A percentile compares a stretch with the other conserved stretches of the same genome.
Evolutionary conservation across 2,113 vertebrate species (phyloP).

Genomic region (Bos taurus): ARS-UCD2.0 NC_037331.1:19429001-19429500

Average conservation of each 20-base stretch:
- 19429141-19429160: not conserved
- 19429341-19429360: not conserved
- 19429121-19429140: not conserved
- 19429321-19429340: not conserved
- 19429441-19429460: not conserved
- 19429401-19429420: not conserved
- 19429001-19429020: not conserved
- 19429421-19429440: not conserved
- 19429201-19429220: not conserved
- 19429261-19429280: not conserved
- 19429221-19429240: not conserved
- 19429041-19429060: not conserved
- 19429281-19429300: not conserved
- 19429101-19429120: accelerated
- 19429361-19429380: not conserved
- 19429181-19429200: not conserved
- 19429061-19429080: not conserved
- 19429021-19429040: not conserved
- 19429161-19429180: not conserved
- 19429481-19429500: not conserved
- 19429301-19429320: not conserved
- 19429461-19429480: not conserved
- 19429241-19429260: not conserved
- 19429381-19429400: not conserved
- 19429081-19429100: not conserved